phyloP scores from a whole-genome alignment of 64 coral and sea anemone species.

The Actinia equina region DNA sequence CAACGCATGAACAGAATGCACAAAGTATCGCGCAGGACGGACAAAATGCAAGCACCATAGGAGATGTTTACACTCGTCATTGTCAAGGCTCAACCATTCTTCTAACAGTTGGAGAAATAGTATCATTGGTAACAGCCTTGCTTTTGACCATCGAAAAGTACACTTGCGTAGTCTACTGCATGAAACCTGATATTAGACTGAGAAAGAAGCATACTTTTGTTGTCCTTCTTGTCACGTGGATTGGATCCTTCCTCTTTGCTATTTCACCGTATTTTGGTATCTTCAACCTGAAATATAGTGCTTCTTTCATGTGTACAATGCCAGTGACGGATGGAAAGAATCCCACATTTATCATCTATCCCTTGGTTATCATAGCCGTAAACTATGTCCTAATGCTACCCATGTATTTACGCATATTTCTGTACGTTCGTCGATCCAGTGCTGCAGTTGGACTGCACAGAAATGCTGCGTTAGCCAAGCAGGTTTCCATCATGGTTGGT shows the following conservation, averaged over 20 bases:
- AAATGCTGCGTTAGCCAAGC: slow-evolving; percentile 25
- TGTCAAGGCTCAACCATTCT: slow-evolving; percentile 23
- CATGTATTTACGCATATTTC: slow-evolving; percentile 18
- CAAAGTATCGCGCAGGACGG: background rate
- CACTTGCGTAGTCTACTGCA: slow-evolving; percentile 34
- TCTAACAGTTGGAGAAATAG: slow-evolving; percentile 28
- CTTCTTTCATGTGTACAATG: slow-evolving; percentile 26
- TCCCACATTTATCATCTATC: slow-evolving; percentile 19
- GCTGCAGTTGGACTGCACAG: slow-evolving; percentile 5
- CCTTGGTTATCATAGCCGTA: background rate
- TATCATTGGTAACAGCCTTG: slow-evolving; percentile 23
- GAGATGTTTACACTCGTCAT: background rate
- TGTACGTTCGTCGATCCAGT: slow-evolving; percentile 22
- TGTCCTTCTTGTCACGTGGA: background rate
- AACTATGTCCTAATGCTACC: slow-evolving; percentile 34
- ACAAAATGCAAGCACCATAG: background rate
- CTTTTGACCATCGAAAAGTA: slow-evolving; percentile 46
- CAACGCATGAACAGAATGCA: background rate
- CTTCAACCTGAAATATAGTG: slow-evolving; percentile 8
- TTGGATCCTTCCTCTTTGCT: slow-evolving; percentile 22
- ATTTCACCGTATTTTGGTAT: background rate
- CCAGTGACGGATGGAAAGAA: background rate
- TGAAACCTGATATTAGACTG: slow-evolving; percentile 38
- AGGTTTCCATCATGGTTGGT: slow-evolving; percentile 7
- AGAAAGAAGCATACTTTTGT: background rate